phyloP scores from a whole-genome alignment of 2,113 vertebrate species.

The Synodontis membranacea region DNA sequence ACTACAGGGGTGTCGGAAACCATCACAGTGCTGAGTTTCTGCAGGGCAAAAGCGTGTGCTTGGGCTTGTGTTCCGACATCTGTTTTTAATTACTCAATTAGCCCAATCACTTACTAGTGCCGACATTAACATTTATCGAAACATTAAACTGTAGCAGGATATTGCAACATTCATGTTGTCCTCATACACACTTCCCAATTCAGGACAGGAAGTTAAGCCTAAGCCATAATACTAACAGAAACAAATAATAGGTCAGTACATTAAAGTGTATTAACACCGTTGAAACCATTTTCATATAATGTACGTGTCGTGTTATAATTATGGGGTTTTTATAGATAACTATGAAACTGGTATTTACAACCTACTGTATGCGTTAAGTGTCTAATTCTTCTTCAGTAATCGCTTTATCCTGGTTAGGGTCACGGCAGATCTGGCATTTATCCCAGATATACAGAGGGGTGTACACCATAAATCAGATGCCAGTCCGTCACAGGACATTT shows the following conservation, averaged over 20 bases:
- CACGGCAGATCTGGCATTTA: background rate
- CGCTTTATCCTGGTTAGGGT: background rate
- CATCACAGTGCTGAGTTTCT: slow-evolving; percentile 70
- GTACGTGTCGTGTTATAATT: background rate
- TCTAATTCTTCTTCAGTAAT: background rate
- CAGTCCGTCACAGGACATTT: background rate
- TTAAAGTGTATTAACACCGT: background rate
- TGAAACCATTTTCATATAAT: background rate
- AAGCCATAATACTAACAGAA: background rate
- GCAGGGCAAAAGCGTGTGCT: slow-evolving; percentile 75
- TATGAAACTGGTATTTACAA: background rate
- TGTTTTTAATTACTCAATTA: slow-evolving; percentile 83
- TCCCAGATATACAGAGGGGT: background rate
- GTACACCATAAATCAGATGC: background rate
- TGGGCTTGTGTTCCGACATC: slow-evolving; percentile 76
- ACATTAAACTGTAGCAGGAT: slow-evolving; percentile 76
- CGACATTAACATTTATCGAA: slow-evolving; percentile 71
- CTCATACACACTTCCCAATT: background rate
- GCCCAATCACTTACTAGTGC: slow-evolving; percentile 74
- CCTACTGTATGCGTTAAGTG: background rate
- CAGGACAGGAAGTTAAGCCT: background rate
- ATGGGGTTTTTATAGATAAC: background rate
- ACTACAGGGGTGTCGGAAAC: slow-evolving; percentile 77
- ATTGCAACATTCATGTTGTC: slow-evolving; percentile 66
- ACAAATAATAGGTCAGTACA: background rate